Evolutionary conservation across 2,888 invertebrate genomes (phyloP), one percentile per base, ranked within the genome.

Genomic region (Herminia tarsipennalis): DNA sequence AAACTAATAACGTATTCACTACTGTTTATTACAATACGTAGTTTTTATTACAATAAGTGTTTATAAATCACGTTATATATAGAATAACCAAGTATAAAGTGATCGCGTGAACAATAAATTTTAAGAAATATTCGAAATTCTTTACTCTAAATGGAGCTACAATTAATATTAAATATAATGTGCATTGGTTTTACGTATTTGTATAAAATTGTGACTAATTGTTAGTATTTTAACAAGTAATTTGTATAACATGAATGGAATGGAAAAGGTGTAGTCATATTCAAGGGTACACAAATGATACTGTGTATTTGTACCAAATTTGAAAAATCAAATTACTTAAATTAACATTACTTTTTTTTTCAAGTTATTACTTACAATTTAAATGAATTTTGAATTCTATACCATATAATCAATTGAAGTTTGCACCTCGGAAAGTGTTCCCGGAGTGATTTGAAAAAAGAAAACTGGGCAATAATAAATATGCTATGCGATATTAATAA

Each of bases 91-190:
- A 40, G 5, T 21, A 25, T 8, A 16, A 25, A 16, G 5, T 8
- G 16, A 30, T 60, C 44, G 60, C 56, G 56, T 55, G 51, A 49
- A 32, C 9, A 1, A 25, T 38, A 30, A 37, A 43, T 38, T n/a
- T n/a, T n/a, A n/a, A 14, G n/a, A 13, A 43, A 40, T 59, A 29
- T 34, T 37, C 17, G 21, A 13, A 42, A 40, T 54, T 24, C 24
- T 27, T 5, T 8, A 2, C 6, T 20, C 25, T 5, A 13, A 25
- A 50, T 39, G 18, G 35, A 24, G 22, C 20, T 25, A 39, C 5
- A 40, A 37, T 45, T 51, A 36, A 40, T 25, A 47, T 41, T 8
- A 46, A 56, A 51, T 39, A 41, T 29, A 22, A 18, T 8, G 24
- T 9, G 14, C n/a, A 39, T 28, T 12, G 30, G n/a, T 33, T 36